phyloP scores from a whole-genome alignment of 2,797 vertebrate genomes.

The Corythornis leucogaster region DNA sequence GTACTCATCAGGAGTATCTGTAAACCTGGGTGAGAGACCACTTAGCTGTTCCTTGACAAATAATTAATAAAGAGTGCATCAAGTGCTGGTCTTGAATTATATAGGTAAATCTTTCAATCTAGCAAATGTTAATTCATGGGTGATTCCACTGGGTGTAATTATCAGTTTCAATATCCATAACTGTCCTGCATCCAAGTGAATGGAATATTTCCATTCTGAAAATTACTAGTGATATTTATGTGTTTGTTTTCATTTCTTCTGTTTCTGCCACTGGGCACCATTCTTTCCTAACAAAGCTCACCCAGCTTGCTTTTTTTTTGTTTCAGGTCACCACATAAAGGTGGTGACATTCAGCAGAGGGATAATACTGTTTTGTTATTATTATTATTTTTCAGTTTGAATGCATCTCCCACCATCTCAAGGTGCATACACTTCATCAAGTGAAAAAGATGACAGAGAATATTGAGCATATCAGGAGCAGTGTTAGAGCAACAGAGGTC shows the following conservation, averaged over 20 bases:
- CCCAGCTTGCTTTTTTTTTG: neutral
- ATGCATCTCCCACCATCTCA: neutral
- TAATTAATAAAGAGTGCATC: slow-evolving; percentile 1
- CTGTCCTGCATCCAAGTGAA: neutral
- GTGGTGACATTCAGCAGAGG: neutral
- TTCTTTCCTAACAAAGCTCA: neutral
- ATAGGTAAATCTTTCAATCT: neutral
- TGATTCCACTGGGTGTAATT: neutral
- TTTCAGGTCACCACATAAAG: neutral
- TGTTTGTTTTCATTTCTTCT: neutral
- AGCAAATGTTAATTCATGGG: neutral
- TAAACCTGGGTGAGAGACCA: neutral
- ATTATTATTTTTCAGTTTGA: neutral
- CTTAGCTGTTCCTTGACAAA: neutral
- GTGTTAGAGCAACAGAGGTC: too few relatives aligned
- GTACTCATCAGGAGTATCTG: neutral
- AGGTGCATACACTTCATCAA: neutral
- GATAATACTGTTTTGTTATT: neutral
- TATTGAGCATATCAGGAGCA: neutral
- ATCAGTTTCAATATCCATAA: neutral
- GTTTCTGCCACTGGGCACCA: neutral
- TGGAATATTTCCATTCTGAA: neutral
- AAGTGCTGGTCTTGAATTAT: neutral
- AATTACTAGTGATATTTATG: neutral
- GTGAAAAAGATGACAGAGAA: neutral